phyloP scores from a whole-genome alignment of 2,797 vertebrate species.

The Muscicapa comitata region DNA sequence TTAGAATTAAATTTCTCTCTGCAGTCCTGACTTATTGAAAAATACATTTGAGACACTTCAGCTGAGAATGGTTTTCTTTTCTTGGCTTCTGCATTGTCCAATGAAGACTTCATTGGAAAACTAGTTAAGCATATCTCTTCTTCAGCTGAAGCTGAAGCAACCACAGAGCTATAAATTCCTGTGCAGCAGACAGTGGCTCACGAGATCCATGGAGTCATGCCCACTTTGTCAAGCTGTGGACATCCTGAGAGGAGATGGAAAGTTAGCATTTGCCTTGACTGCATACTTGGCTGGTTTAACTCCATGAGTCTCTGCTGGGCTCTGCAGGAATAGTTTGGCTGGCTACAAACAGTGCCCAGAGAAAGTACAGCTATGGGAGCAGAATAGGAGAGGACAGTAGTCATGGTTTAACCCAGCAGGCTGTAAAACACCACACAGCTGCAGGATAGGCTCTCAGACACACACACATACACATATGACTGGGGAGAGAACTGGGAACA shows the following conservation, averaged over 20 bases:
- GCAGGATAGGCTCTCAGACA: background rate
- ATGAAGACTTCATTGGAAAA: slow-evolving; percentile 1
- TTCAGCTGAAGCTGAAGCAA: background rate
- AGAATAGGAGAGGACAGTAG: background rate
- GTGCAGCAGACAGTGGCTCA: background rate
- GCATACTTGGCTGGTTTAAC: background rate
- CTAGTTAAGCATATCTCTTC: background rate
- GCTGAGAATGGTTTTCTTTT: background rate
- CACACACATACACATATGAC: too few relatives aligned
- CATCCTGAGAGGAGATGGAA: slow-evolving; percentile 8
- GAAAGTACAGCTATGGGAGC: background rate
- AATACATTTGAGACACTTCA: background rate
- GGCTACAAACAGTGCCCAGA: background rate
- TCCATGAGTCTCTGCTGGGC: background rate
- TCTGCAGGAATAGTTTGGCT: slow-evolving; percentile 17
- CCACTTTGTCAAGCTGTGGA: background rate
- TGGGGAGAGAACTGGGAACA: background rate
- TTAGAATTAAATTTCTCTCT: background rate
- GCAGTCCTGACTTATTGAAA: background rate
- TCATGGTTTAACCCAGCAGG: background rate
- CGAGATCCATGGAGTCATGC: background rate
- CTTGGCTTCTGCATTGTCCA: background rate
- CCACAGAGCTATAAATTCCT: background rate
- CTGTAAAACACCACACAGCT: background rate
- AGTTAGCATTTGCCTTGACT: background rate